phyloP scores from a whole-genome alignment of 2,113 vertebrate species.

The Strix aluco region DNA sequence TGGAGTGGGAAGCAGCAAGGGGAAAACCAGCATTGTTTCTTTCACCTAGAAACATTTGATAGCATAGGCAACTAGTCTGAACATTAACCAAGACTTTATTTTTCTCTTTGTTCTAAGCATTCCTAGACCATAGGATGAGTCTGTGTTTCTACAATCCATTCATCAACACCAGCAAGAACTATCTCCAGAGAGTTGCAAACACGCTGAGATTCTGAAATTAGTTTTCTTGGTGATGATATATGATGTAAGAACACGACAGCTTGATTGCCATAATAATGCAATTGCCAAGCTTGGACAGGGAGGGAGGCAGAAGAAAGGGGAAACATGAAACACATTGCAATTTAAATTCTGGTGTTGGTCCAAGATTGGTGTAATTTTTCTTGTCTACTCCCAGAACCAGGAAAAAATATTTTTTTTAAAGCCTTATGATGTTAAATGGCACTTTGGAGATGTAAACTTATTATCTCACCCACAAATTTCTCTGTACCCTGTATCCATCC shows the following conservation, averaged over 20 bases:
- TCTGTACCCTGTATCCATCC: neutral
- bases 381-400: neutral
- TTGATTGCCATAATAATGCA: constrained; percentile 61
- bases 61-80: neutral
- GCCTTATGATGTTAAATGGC: neutral
- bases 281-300: neutral
- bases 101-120: neutral
- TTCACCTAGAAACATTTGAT: neutral
- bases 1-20: neutral
- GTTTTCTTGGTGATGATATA: constrained; percentile 40
- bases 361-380: constrained; percentile 38
- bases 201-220: constrained; percentile 44
- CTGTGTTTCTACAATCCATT: constrained; percentile 18
- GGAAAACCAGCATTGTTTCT: neutral
- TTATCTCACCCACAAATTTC: neutral
- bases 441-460: neutral
- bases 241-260: constrained; percentile 21
- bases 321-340: neutral
- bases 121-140: neutral
- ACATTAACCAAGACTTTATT: neutral
- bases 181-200: constrained; percentile 25
- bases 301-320: neutral
- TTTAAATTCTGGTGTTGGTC: constrained; percentile 40
- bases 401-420: neutral
- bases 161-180: constrained; percentile 1